Evolutionary conservation across 37 sponge, comb jelly and placozoan genomes (phyloP).

Genomic region (Bolinopsis microptera): DNA sequence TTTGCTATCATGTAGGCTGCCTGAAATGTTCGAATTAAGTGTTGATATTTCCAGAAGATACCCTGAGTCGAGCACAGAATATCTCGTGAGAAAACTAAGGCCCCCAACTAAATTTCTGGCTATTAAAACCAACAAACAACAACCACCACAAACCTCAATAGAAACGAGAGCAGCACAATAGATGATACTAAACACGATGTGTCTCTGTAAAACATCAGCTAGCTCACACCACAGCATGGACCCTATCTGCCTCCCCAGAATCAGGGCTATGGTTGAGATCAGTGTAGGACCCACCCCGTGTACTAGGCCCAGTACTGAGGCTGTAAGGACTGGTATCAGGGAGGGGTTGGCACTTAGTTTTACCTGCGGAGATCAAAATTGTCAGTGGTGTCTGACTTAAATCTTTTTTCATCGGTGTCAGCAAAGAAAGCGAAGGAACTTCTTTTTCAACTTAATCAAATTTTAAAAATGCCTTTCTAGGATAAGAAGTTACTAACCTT

Average conservation of each 20-base stretch:
- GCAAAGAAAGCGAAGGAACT: too few species aligned
- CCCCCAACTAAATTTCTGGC: too few species aligned
- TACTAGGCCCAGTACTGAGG: not conserved
- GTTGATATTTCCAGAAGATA: not conserved
- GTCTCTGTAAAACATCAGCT: not conserved
- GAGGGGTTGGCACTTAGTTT: not conserved
- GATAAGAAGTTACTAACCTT: too few species aligned
- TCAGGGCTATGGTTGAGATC: not conserved
- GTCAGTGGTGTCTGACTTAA: not conserved
- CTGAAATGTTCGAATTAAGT: not conserved
- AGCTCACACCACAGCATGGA: not conserved
- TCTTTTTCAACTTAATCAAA: too few species aligned
- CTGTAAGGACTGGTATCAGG: not conserved
- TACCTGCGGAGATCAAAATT: not conserved
- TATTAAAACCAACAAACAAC: too few species aligned
- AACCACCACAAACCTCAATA: not conserved
- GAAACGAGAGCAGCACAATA: slow-evolving; percentile 1
- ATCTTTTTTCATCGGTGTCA: too few species aligned
- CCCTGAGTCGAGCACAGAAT: too few species aligned
- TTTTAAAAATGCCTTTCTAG: not conserved
- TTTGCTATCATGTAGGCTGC: slow-evolving; percentile 16
- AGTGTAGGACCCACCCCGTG: not conserved
- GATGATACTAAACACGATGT: slow-evolving; percentile 4
- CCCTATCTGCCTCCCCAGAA: not conserved
- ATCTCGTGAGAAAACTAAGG: too few species aligned